Conservation (phyloP, 2,113 vertebrate species). For the Mesembrinibis cayennensis region DNA sequence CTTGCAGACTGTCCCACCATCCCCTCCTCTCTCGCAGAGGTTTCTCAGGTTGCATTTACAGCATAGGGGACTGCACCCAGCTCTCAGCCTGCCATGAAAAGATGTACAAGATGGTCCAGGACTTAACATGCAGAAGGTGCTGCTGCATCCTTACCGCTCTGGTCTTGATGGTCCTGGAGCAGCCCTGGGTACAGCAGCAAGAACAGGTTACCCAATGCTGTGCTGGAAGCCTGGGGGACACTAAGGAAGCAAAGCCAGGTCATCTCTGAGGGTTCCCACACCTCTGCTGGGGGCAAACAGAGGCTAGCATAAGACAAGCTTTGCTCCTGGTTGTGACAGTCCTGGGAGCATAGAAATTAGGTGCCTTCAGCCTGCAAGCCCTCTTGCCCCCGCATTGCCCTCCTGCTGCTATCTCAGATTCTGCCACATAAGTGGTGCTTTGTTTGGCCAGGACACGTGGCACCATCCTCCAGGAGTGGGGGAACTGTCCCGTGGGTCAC, state of each 20-base stretch:
- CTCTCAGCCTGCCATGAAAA: accelerated
- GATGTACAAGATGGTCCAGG: neutral
- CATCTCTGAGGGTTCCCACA: neutral
- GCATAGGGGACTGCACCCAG: neutral
- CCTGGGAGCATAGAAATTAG: neutral
- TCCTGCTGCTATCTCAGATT: neutral
- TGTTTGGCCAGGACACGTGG: neutral
- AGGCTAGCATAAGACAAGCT: neutral
- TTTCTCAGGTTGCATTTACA: neutral
- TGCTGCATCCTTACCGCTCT: neutral
- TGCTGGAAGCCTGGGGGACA: neutral
- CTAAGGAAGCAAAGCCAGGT: neutral
- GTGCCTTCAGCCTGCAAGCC: neutral
- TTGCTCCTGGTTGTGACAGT: neutral
- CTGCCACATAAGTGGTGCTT: neutral
- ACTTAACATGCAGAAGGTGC: neutral
- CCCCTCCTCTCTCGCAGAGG: neutral
- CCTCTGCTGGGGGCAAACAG: neutral
- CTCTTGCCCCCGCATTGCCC: neutral
- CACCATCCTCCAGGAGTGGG: neutral
- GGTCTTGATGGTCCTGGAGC: neutral
- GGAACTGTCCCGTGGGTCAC: accelerated
- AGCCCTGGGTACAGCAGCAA: neutral
- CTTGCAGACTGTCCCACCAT: too few relatives aligned
- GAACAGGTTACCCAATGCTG: neutral